Evolutionary conservation across 1,140 invertebrate genomes (phyloP), one percentile per base, ranked within the genome.

Genomic region (Periplaneta americana): DNA sequence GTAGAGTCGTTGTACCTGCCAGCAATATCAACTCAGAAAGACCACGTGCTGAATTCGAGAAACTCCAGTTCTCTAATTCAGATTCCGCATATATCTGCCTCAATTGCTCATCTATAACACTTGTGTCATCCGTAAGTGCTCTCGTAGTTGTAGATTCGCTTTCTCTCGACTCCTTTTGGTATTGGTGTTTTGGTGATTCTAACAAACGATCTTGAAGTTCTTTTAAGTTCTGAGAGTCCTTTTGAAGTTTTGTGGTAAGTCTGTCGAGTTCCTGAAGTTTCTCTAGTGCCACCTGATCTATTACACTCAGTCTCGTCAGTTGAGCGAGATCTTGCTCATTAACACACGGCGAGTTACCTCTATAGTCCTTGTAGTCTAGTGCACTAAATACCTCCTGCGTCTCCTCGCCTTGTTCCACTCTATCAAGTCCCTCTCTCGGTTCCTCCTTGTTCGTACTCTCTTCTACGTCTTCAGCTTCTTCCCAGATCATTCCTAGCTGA

Each of bases 401-500:
- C 82, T 92, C 90, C 78, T 91, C 89, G 76, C 35, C 18, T 34
- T 79, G 86, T 84, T 78, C 88, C 86, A 78, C 87, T 85, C 77
- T 35, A 22, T 36, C 34, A 10, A 36, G 8, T 4, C n/a, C 34
- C 85, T 84, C 77, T 74, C 35, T 33, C 78, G 78, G 77, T 75
- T 57, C 81, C 85, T 74, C 37, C 35, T 31, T 31, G 28, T 79
- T 82, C 77, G 75, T 34, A 48, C 13, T 85, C 78, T 91, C 90
- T 37, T 89, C 88, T 9, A 87, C 85, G 32, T 91, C 90, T 83
- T 90, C 89, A 15, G 86, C 90, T 83, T 91, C 91, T 86, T 96
- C 95, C 93, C 95, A 96, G 84, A 95, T 96, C 93, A 96, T 95
- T 81, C 93, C 94, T 81, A 96, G 87, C 83, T 95, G 94, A 66